These are phyloP conservation scores for Heliconius erato DNA, from an alignment of 2,888 invertebrate species.

Conservation along the genomic window DNA sequence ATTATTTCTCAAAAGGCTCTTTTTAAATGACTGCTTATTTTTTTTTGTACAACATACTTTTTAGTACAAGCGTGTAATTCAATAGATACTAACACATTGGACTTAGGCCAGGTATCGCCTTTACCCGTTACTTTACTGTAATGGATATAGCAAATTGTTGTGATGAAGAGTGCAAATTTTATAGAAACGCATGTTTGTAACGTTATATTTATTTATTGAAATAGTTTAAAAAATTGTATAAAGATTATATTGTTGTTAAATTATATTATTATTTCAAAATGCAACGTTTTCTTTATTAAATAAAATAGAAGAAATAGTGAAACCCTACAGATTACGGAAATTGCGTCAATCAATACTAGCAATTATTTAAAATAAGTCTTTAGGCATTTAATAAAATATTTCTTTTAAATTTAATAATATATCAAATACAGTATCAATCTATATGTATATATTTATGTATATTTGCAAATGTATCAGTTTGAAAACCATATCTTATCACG, in stretches of 20 bases:
- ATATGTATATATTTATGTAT: not conserved
- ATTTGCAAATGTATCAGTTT: conserved; percentile 8
- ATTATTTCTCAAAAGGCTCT: too few relatives aligned
- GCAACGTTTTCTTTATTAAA: not conserved
- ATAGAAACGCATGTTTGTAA: too few relatives aligned
- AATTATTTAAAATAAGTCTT: not conserved
- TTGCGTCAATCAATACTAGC: not conserved
- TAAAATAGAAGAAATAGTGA: not conserved
- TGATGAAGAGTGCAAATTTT: not conserved
- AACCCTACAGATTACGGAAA: not conserved
- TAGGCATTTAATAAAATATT: not conserved
- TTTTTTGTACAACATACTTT: not conserved
- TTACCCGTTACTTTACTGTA: conserved; percentile 2
- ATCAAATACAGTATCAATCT: not conserved
- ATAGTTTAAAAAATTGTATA: not conserved
- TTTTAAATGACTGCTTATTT: not conserved
- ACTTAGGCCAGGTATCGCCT: not conserved
- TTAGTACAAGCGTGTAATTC: not conserved
- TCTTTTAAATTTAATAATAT: not conserved
- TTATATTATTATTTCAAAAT: not conserved
- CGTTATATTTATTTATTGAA: too few relatives aligned
- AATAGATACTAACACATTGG: not conserved
- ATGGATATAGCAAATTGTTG: not conserved
- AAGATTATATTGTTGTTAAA: not conserved
- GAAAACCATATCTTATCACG: not conserved